Evolutionary conservation across 2,797 vertebrate species (phyloP).

Genomic region (Pteronotus mesoamericanus): DNA sequence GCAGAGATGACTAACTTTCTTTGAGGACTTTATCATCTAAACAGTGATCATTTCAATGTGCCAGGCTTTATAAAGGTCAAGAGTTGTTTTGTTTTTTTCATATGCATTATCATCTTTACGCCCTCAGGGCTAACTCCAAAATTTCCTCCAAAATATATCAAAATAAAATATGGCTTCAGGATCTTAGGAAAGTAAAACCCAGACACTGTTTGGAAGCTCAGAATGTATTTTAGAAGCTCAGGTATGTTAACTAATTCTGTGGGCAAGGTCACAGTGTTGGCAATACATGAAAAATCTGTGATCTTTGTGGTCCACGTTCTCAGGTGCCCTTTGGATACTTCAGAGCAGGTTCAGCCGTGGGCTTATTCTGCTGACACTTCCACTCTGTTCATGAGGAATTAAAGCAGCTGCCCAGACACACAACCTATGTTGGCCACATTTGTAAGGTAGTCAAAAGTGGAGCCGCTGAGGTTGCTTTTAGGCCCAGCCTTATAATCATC

Average conservation of each 20-base stretch:
- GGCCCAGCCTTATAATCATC: conserved; percentile 39
- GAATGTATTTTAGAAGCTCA: conserved; percentile 38
- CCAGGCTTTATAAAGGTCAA: background rate
- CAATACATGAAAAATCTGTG: background rate
- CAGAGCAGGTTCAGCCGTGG: fast-evolving
- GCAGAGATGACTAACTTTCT: background rate
- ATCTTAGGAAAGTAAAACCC: background rate
- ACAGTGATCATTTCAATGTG: fast-evolving
- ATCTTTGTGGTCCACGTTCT: background rate
- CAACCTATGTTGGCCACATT: conserved; percentile 38
- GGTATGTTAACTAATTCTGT: background rate
- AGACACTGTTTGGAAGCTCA: background rate
- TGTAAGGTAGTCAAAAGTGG: conserved; percentile 12
- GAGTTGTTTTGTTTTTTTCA: background rate
- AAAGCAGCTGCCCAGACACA: conserved; percentile 49
- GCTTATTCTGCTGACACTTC: background rate
- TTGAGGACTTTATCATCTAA: background rate
- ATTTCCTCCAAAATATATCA: background rate
- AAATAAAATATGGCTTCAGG: background rate
- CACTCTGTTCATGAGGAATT: background rate
- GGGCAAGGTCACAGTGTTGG: background rate
- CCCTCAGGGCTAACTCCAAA: background rate
- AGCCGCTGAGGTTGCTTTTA: conserved; percentile 57
- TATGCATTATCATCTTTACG: no score
- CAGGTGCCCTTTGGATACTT: background rate